Evolutionary conservation across 2,113 vertebrate genomes (phyloP).

Genomic region (Eidolon helvum): DNA sequence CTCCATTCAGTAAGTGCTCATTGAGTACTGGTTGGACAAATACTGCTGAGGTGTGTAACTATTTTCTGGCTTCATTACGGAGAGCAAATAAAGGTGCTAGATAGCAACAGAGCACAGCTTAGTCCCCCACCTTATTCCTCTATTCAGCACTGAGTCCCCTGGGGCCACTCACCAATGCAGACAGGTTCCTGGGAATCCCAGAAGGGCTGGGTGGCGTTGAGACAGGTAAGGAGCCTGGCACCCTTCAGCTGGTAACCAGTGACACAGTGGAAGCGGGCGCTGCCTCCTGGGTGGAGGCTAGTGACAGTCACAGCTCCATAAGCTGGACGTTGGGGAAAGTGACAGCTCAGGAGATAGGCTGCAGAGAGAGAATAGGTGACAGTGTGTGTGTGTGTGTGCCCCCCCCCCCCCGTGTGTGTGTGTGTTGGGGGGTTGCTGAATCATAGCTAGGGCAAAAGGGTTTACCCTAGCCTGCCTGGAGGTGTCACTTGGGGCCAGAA

Average conservation of each 20-base stretch:
- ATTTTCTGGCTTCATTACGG: conserved; percentile 24
- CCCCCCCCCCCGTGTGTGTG: background rate
- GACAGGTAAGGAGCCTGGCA: conserved; percentile 85
- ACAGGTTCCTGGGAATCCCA: conserved; percentile 91
- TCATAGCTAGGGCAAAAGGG: background rate
- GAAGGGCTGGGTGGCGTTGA: conserved; percentile 93
- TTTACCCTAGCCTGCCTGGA: background rate
- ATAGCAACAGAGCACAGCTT: background rate
- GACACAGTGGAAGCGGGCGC: conserved; percentile 91
- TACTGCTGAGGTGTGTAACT: background rate
- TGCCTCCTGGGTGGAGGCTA: conserved; percentile 92
- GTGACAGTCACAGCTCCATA: conserved; percentile 92
- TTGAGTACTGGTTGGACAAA: background rate
- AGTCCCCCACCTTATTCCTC: background rate
- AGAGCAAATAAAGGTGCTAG: background rate
- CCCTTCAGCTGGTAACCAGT: conserved; percentile 93
- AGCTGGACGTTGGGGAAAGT: conserved; percentile 88
- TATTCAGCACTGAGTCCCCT: fast-evolving
- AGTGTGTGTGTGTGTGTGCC: background rate
- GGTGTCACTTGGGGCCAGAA: background rate
- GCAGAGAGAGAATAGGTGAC: conserved; percentile 25
- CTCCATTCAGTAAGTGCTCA: background rate
- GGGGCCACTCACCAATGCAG: conserved; percentile 86
- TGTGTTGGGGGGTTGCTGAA: background rate
- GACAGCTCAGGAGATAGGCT: conserved; percentile 94